Evolutionary conservation across 2,888 invertebrate genomes (phyloP), one percentile per base, ranked within the genome.

Genomic region (Cantharis rufa): DNA sequence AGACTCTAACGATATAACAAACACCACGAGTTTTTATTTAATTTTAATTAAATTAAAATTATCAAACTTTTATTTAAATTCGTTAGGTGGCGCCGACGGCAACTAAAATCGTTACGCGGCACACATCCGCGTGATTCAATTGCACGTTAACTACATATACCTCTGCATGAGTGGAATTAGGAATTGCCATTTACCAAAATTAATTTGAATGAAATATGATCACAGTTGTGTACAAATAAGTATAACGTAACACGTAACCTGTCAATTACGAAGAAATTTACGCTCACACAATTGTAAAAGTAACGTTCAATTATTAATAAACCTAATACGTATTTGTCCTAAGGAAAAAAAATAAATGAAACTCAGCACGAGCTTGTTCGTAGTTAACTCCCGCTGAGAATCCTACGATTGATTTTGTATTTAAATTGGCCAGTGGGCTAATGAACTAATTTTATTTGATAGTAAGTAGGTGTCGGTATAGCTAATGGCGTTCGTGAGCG

Each of bases 361-460:
- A 73, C 62, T 13, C 73, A 73, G 73, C 73, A 73, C 73, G 73
- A 32, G 69, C 69, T 73, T 61, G 69, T 28, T 73, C 69, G 62
- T 73, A 15, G 61, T 69, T 69, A 69, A 73, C 62, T 69, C 69
- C 61, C n/a, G 73, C 73, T 73, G 73, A 32, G 73, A 73, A 62
- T 73, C 73, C 73, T 69, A 73, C 73, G 73, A 18, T 15, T 62
- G 69, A 73, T 73, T 73, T 73, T 69, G 68, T 66, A 69, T 73
- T 69, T 69, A 73, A 73, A 73, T 73, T 73, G 21, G 15, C 24
- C 61, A 62, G 16, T 73, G 16, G 69, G 61, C 73, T 69, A 73
- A 72, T 64, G 48, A 72, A 73, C 73, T 69, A 69, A 15, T 69
- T 73, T 68, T 69, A 69, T 72, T 62, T 69, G 27, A 73, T 27